Percentiles rank a stretch among this genome's conserved stretches.
Conservation (phyloP, 37 sponge, comb jelly and placozoan genomes). For the Hormiphora californensis region DNA sequence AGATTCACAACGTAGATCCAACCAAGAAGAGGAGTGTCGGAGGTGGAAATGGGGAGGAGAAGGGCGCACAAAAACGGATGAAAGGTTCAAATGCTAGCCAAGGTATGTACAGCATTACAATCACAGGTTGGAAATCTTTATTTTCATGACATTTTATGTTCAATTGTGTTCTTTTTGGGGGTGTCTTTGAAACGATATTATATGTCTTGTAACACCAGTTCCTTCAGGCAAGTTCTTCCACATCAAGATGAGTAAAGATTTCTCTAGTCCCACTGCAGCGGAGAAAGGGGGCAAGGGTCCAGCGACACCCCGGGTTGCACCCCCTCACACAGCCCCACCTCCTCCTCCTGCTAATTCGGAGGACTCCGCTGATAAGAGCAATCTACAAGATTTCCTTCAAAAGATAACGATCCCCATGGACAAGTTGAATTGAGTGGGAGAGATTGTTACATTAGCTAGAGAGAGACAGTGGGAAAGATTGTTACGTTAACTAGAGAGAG, state of each 20-base stretch:
- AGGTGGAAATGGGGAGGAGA: slow-evolving; percentile 23
- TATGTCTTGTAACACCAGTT: background rate
- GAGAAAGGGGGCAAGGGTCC: background rate
- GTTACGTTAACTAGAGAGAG: too few species aligned
- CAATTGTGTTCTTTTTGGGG: background rate
- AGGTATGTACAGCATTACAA: slow-evolving; percentile 3
- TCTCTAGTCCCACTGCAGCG: background rate
- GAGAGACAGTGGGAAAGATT: too few species aligned
- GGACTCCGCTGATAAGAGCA: slow-evolving; percentile 5
- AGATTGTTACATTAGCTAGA: background rate
- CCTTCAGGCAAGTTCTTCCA: slow-evolving; percentile 45
- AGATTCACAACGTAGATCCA: slow-evolving; percentile 48
- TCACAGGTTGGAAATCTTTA: too few species aligned
- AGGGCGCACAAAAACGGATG: background rate
- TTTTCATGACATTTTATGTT: background rate
- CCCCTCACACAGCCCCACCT: slow-evolving; percentile 40
- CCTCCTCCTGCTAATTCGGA: background rate
- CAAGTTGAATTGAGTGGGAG: slow-evolving; percentile 30
- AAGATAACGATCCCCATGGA: slow-evolving; percentile 50
- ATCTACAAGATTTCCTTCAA: slow-evolving; percentile 49
- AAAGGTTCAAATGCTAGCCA: background rate
- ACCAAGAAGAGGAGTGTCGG: slow-evolving; percentile 13
- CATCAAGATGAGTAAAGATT: slow-evolving; percentile 41
- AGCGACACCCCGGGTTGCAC: background rate
- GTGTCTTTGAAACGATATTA: background rate